Base-by-base conservation (phyloP, 2,888 invertebrate genomes). In the Dione vanillae region DNA sequence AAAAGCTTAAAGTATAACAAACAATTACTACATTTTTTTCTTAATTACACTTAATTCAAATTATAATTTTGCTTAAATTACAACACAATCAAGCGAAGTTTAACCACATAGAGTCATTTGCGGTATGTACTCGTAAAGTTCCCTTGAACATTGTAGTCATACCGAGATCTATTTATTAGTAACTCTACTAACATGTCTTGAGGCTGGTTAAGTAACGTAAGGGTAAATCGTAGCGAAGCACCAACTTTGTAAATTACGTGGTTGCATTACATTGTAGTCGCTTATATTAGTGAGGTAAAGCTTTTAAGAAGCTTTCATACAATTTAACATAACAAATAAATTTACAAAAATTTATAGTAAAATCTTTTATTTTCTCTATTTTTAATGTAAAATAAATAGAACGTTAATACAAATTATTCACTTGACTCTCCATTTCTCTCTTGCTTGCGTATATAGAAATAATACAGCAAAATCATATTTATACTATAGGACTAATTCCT, bases 141-240 rank as follows among this genome's bases (percentile, higher is more conserved):
- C 54, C 54, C 54, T 16, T 16, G 54, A n/a, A 59, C 59, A 12
- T 20, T 10, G 20, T 59, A 59, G n/a, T 9, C n/a, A n/a, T 37
- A 54, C 54, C n/a, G 16, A 54, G 10, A 37, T 16, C 35, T 54
- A 54, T 54, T 37, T 54, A 54, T 54, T 49, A 37, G 14, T 49
- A 35, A 64, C 49, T 49, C 37, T 37, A 37, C 37, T 64, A 49
- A 37, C 47, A 37, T 64, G 62, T 49, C 35, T 47, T 64, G 37
- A 49, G 49, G 41, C 14, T 43, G 40, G 49, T 11, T n/a, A 47
- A 64, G 0, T 12, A 35, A 47, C 49, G 35, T 35, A 35, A 35
- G 62, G 49, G 49, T 49, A 12, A 47, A 12, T 43, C 43, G 41
- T 2, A 16, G 49, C 8, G 19, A 12, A 37, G 37, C 64, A 40